Evolutionary conservation across 1,140 invertebrate genomes (phyloP).

Genomic region (Acromyrmex heyeri): DNA sequence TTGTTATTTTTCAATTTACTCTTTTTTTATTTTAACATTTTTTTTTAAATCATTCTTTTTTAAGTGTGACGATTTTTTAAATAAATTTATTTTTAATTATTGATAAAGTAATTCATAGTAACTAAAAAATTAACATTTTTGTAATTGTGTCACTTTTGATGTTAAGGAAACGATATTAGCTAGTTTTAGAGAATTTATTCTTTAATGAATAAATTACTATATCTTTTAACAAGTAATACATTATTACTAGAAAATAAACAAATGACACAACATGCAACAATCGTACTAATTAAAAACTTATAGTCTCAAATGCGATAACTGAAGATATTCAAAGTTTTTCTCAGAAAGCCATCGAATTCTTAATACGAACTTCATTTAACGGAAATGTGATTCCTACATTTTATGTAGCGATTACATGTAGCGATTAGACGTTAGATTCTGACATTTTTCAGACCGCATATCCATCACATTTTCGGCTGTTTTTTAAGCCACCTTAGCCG

Average conservation of each 20-base stretch:
- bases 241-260: neutral
- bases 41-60: too few relatives aligned
- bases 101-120: too few relatives aligned
- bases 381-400: constrained; percentile 46
- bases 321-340: neutral
- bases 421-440: constrained; percentile 62
- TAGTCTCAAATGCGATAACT: neutral
- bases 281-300: neutral
- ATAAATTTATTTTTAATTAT: too few relatives aligned
- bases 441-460: constrained; percentile 65
- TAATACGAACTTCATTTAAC: constrained; percentile 6
- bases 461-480: constrained; percentile 59
- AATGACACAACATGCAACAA: neutral
- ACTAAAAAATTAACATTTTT: too few relatives aligned
- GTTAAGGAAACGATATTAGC: neutral
- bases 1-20: too few relatives aligned
- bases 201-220: neutral
- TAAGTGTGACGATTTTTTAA: too few relatives aligned
- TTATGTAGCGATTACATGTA: constrained; percentile 37
- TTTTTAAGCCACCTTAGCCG: constrained; percentile 2
- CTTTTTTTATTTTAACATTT: too few relatives aligned
- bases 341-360: neutral
- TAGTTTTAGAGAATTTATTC: neutral
- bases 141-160: too few relatives aligned
- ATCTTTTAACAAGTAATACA: neutral